Conservation (phyloP, 2,888 invertebrate species). For the Torymus texanus region DNA sequence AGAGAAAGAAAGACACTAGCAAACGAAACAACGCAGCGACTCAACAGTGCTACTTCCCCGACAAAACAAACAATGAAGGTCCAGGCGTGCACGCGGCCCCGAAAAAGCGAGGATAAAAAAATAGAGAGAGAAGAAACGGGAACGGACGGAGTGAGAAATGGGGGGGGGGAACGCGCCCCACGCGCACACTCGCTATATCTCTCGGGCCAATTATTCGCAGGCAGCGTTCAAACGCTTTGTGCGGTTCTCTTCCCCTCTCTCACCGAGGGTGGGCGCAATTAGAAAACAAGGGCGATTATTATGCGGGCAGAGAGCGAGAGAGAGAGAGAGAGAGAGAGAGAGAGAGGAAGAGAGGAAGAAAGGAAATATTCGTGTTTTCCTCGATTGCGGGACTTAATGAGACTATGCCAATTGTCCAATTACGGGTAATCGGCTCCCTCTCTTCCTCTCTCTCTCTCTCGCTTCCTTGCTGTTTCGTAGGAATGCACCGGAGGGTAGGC, state of each 20-base stretch:
- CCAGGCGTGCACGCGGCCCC: no score
- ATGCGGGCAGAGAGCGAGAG: constrained; percentile 9
- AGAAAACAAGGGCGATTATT: constrained; percentile 49
- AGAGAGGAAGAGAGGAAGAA: no score
- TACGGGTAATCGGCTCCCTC: constrained; percentile 38
- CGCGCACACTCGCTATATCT: background rate
- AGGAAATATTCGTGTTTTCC: constrained; percentile 29
- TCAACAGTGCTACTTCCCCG: no score
- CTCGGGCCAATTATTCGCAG: constrained; percentile 29
- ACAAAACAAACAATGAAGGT: no score
- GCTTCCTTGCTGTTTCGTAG: background rate
- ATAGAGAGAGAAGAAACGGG: background rate
- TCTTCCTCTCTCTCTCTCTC: background rate
- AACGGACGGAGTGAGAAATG: background rate
- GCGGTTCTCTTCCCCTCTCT: background rate
- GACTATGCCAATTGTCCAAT: constrained; percentile 42
- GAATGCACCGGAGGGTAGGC: no score
- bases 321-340: background rate
- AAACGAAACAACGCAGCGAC: no score
- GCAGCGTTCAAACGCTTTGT: constrained; percentile 18
- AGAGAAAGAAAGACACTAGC: no score
- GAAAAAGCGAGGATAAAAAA: background rate
- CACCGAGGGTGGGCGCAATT: constrained; percentile 30
- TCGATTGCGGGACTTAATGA: constrained; percentile 7
- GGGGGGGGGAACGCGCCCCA: background rate